phyloP scores from a whole-genome alignment of 2,797 vertebrate species.

The Margarornis squamiger region DNA sequence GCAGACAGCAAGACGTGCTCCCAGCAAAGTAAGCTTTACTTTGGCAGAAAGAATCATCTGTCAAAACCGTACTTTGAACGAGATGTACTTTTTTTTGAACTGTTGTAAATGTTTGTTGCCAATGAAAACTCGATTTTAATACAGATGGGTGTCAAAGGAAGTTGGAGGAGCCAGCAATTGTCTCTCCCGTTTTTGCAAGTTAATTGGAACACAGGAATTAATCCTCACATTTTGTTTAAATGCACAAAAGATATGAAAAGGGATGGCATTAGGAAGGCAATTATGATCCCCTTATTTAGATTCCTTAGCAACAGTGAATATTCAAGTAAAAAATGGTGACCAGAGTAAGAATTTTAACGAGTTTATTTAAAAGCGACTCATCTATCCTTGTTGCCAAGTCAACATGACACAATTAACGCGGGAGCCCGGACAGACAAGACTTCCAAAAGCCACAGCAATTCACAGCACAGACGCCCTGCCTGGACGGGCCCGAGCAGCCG shows the following conservation, averaged over 20 bases:
- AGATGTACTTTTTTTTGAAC: background rate
- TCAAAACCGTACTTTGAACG: background rate
- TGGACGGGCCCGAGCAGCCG: rapidly evolving
- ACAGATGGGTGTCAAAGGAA: rapidly evolving
- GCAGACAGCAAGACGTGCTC: background rate
- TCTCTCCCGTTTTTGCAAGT: background rate
- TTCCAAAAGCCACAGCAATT: rapidly evolving
- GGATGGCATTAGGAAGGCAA: background rate
- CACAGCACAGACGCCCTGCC: rapidly evolving
- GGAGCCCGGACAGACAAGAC: too few relatives aligned
- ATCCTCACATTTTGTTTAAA: background rate
- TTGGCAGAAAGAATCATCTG: background rate
- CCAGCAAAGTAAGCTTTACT: background rate
- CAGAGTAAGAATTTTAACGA: background rate
- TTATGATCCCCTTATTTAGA: background rate
- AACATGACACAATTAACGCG: rapidly evolving
- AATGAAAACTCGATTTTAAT: background rate
- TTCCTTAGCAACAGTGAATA: background rate
- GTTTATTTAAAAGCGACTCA: background rate
- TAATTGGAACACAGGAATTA: background rate
- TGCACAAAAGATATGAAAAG: background rate
- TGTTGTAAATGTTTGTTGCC: background rate
- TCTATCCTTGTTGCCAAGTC: background rate
- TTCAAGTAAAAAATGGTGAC: background rate
- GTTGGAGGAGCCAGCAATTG: background rate